Percentiles rank a stretch among this genome's conserved stretches.
Conservation (phyloP, 2,888 invertebrate species). For the Neelides folsomi region DNA sequence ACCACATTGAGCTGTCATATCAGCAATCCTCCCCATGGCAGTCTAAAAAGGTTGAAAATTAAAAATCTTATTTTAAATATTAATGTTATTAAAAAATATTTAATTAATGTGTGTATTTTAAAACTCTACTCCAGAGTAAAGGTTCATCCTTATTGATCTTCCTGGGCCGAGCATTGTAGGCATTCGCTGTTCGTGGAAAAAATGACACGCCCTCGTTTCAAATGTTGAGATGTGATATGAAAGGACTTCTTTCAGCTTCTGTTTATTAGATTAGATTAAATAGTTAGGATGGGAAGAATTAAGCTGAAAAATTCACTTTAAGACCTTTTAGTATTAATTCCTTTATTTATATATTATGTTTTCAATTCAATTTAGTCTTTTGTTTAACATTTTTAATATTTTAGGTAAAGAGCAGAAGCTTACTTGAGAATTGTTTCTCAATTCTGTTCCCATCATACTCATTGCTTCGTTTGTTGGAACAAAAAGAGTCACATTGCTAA, state of each 20-base stretch:
- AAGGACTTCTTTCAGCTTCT: conserved; percentile 44
- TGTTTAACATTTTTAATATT: too few relatives aligned
- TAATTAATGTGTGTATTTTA: neutral
- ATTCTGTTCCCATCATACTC: conserved; percentile 33
- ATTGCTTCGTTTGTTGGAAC: conserved; percentile 42
- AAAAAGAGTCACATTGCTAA: conserved; percentile 42
- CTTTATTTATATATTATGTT: too few relatives aligned
- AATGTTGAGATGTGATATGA: conserved; percentile 49
- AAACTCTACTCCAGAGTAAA: conserved; percentile 17
- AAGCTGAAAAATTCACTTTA: too few relatives aligned
- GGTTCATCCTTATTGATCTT: conserved; percentile 20
- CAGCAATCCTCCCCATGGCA: conserved; percentile 36
- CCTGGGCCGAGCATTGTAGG: conserved; percentile 11
- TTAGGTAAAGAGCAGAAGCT: conserved; percentile 3
- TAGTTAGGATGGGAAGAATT: too few relatives aligned
- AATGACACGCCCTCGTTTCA: conserved; percentile 42
- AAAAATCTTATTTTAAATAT: neutral
- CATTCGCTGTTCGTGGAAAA: conserved; percentile 20
- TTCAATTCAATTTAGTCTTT: neutral
- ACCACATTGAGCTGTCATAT: conserved; percentile 56
- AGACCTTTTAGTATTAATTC: too few relatives aligned
- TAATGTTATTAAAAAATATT: neutral
- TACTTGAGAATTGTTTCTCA: conserved; percentile 19
- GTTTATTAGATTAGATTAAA: neutral
- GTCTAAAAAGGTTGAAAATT: conserved; percentile 11